Percentiles rank a stretch among this genome's conserved stretches.
phyloP scores from a whole-genome alignment of 2,797 vertebrate genomes.

The Uromys caudimaculatus region DNA sequence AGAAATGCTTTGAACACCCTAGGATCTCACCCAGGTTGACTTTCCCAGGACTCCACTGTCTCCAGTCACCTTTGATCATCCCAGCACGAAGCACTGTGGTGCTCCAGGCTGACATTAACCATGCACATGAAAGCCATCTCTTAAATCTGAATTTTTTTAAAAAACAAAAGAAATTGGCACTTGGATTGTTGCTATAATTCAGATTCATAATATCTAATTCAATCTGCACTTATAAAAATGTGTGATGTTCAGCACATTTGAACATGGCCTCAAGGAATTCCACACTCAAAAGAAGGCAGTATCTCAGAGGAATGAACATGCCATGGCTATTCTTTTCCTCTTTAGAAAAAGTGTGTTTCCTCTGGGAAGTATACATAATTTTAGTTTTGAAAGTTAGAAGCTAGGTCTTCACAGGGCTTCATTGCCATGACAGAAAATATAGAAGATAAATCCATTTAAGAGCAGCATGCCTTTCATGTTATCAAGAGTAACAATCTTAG shows the following conservation, averaged over 20 bases:
- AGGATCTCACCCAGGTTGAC: not conserved
- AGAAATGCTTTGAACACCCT: not conserved
- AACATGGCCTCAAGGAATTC: not conserved
- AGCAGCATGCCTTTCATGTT: not conserved
- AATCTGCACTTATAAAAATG: not conserved
- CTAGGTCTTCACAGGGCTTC: not conserved
- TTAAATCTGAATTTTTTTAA: not conserved
- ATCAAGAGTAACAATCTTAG: not conserved
- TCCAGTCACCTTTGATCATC: not conserved
- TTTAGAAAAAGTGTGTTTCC: not conserved
- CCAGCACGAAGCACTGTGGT: not conserved
- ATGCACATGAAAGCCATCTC: not conserved
- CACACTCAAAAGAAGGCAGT: not conserved
- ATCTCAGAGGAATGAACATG: not conserved
- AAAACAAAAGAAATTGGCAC: not conserved
- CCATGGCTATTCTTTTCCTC: not conserved
- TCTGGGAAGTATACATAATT: slow-evolving; percentile 16
- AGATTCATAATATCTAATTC: slow-evolving; percentile 17
- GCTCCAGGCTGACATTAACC: not conserved
- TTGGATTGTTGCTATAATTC: not conserved
- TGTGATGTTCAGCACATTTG: not conserved
- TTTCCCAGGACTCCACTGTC: not conserved
- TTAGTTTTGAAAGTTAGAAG: not conserved
- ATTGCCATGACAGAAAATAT: not conserved
- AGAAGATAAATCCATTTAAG: not conserved